Evolutionary conservation across 2,797 vertebrate species (phyloP).

Genomic region (Anisognathus igniventris): DNA sequence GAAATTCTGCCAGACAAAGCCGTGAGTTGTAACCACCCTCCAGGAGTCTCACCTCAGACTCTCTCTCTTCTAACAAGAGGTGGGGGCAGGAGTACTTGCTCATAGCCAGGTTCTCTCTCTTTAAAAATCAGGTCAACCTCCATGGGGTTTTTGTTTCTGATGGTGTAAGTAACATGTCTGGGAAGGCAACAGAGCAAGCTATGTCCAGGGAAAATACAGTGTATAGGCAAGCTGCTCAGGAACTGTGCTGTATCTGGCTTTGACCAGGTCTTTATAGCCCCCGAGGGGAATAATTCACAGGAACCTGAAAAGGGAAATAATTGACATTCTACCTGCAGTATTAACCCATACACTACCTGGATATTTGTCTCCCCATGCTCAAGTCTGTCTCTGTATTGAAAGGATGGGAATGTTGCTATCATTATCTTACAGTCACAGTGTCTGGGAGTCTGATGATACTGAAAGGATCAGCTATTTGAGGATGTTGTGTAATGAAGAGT

Average conservation of each 20-base stretch:
- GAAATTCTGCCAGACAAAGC: neutral
- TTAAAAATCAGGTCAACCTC: neutral
- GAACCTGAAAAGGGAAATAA: neutral
- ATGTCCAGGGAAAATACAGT: neutral
- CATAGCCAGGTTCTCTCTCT: neutral
- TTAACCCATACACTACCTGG: neutral
- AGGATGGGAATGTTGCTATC: neutral
- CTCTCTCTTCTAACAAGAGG: neutral
- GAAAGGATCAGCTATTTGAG: neutral
- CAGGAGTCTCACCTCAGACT: neutral
- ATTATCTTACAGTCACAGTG: neutral
- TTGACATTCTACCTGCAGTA: neutral
- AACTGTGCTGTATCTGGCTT: neutral
- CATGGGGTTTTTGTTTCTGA: neutral
- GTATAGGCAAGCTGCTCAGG: neutral
- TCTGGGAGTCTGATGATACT: neutral
- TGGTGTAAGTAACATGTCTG: neutral
- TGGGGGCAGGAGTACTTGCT: neutral
- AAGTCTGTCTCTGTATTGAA: neutral
- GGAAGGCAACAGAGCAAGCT: neutral
- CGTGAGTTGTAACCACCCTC: neutral
- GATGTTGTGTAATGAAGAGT: neutral
- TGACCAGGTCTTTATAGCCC: neutral
- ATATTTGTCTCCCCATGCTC: neutral
- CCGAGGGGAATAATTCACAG: neutral